A percentile compares a stretch with the other conserved stretches of the same genome.
These are phyloP conservation scores for Listronotus oregonensis DNA, from an alignment of 1,140 invertebrate genomes.

Conservation along the genomic window DNA sequence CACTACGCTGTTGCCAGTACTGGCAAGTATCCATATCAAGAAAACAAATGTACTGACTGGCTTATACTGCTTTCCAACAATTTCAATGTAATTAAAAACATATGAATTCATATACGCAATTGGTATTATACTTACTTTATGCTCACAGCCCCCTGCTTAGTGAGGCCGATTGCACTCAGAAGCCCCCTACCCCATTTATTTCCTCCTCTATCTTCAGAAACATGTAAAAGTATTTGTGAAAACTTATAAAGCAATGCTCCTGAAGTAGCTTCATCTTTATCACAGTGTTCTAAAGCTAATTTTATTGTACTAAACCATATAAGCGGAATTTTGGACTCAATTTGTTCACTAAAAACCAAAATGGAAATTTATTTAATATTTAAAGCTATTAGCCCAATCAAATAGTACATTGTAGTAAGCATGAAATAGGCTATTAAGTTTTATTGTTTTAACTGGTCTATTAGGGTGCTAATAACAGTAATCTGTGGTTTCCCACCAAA, in stretches of 20 bases:
- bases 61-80: too few species aligned
- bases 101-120: too few species aligned
- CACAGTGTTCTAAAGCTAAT: constrained; percentile 42
- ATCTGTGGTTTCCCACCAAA: too few species aligned
- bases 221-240: constrained; percentile 43
- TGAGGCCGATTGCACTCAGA: constrained; percentile 52
- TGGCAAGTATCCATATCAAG: too few species aligned
- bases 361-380: constrained; percentile 2
- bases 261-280: constrained; percentile 44
- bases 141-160: constrained; percentile 42
- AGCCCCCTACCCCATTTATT: constrained; percentile 49
- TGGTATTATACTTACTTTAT: constrained; percentile 41
- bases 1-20: too few species aligned
- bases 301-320: constrained; percentile 49
- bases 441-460: too few species aligned
- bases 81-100: too few species aligned
- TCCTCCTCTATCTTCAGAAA: constrained; percentile 46
- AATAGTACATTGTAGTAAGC: too few species aligned
- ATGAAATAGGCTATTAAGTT: too few species aligned
- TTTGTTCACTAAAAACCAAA: constrained; percentile 39
- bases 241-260: constrained; percentile 49
- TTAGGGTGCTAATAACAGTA: too few species aligned
- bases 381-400: too few species aligned
- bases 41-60: too few species aligned
- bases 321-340: constrained; percentile 51